Evolutionary conservation across 2,888 invertebrate genomes (phyloP).

Genomic region (Watsonalla binaria): DNA sequence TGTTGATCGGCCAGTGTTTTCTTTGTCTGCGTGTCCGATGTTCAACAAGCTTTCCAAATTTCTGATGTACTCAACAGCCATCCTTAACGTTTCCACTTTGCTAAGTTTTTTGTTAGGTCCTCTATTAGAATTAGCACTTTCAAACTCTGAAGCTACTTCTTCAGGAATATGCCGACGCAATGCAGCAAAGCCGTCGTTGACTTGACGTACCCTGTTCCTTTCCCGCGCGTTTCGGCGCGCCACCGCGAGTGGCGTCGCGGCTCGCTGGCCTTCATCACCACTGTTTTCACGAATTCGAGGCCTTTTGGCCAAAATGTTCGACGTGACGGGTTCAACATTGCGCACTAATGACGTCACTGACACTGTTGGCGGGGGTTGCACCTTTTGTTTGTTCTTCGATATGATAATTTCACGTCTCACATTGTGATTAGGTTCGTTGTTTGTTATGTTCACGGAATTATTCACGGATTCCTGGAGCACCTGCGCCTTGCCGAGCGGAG

Average conservation of each 20-base stretch:
- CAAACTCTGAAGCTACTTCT: constrained; percentile 85
- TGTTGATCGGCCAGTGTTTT: constrained; percentile 55
- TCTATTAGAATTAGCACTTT: constrained; percentile 81
- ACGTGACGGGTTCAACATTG: constrained; percentile 47
- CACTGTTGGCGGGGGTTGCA: constrained; percentile 55
- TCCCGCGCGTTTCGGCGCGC: constrained; percentile 95
- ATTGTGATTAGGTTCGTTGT: constrained; percentile 55
- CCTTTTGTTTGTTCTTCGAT: constrained; percentile 72
- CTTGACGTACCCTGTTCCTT: constrained; percentile 94
- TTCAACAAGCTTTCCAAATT: constrained; percentile 87
- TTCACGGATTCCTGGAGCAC: constrained; percentile 82
- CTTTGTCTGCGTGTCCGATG: constrained; percentile 80
- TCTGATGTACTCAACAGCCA: constrained; percentile 94
- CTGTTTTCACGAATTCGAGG: constrained; percentile 61
- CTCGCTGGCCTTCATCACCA: constrained; percentile 63
- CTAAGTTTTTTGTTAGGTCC: constrained; percentile 88
- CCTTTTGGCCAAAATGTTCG: constrained; percentile 51
- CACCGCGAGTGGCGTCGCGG: constrained; percentile 88
- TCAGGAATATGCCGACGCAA: constrained; percentile 91
- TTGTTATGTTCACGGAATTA: constrained; percentile 77
- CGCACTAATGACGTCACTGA: constrained; percentile 69
- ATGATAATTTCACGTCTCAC: constrained; percentile 74
- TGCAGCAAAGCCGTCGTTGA: constrained; percentile 94
- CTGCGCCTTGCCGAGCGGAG: constrained; percentile 79
- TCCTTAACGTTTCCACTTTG: constrained; percentile 92